Evolutionary conservation across 2,797 vertebrate genomes (phyloP).

Genomic region (Muscicapa striata): DNA sequence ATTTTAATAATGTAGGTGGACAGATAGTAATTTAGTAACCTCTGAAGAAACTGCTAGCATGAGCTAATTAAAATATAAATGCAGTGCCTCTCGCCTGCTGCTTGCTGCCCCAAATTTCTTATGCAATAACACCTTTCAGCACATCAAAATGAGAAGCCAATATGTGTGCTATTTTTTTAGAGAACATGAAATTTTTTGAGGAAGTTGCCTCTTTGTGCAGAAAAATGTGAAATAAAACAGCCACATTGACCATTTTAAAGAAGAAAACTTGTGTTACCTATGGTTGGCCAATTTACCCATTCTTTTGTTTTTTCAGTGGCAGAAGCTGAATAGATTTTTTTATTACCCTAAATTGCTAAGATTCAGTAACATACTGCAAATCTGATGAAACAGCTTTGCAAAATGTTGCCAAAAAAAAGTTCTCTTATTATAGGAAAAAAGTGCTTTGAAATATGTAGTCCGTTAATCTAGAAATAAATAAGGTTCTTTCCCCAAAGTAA

Average conservation of each 20-base stretch:
- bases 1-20: slow-evolving; percentile 51
- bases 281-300: not conserved
- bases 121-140: not conserved
- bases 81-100: slow-evolving; percentile 17
- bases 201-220: not conserved
- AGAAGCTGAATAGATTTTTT: not conserved
- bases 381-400: not conserved
- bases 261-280: not conserved
- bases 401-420: not conserved
- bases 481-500: not conserved
- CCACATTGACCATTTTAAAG: not conserved
- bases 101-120: slow-evolving; percentile 10
- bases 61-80: slow-evolving; percentile 60
- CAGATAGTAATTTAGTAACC: slow-evolving; percentile 42
- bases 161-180: not conserved
- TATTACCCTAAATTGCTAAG: not conserved
- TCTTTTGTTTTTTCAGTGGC: not conserved
- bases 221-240: not conserved
- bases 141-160: not conserved
- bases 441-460: not conserved
- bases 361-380: not conserved
- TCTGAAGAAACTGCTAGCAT: slow-evolving; percentile 28
- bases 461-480: not conserved
- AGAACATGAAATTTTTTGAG: not conserved
- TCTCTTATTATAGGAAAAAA: not conserved